These are phyloP conservation scores for Apteryx owenii DNA, from an alignment of 2,113 vertebrate species.

Conservation along the genomic window DNA sequence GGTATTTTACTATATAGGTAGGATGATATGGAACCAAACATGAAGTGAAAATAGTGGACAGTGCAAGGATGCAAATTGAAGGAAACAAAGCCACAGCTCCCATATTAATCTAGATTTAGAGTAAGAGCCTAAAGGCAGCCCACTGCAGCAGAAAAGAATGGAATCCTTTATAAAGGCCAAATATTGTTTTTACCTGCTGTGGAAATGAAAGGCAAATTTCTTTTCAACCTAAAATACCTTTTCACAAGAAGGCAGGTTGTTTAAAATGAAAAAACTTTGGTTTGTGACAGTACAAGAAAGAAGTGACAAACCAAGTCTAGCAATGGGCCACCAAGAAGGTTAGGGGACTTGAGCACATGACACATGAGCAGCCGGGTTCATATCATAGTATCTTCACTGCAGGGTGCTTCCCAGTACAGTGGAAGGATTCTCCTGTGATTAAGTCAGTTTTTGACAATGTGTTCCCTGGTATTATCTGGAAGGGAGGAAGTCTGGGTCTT, in stretches of 20 bases:
- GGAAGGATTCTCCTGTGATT: not conserved
- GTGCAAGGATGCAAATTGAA: not conserved
- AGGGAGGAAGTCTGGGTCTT: not conserved
- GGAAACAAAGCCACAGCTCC: not conserved
- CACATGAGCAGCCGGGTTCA: not conserved
- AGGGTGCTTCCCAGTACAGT: not conserved
- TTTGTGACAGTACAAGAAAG: not conserved
- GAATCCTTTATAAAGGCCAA: not conserved
- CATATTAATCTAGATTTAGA: not conserved
- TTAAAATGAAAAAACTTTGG: not conserved
- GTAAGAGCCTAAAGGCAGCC: not conserved
- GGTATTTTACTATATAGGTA: constrained; percentile 30
- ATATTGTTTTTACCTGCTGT: not conserved
- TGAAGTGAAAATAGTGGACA: not conserved
- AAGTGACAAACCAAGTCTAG: not conserved
- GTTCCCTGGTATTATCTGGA: not conserved
- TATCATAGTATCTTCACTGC: not conserved
- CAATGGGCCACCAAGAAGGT: not conserved
- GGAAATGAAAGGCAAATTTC: not conserved
- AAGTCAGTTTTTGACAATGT: not conserved
- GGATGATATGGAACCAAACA: constrained; percentile 38
- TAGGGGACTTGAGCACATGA: accelerated
- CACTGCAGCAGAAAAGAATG: not conserved
- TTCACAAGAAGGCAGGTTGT: not conserved
- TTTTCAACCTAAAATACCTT: not conserved